phyloP scores from a whole-genome alignment of 2,888 invertebrate species.

The Leptinotarsa peninsularis region DNA sequence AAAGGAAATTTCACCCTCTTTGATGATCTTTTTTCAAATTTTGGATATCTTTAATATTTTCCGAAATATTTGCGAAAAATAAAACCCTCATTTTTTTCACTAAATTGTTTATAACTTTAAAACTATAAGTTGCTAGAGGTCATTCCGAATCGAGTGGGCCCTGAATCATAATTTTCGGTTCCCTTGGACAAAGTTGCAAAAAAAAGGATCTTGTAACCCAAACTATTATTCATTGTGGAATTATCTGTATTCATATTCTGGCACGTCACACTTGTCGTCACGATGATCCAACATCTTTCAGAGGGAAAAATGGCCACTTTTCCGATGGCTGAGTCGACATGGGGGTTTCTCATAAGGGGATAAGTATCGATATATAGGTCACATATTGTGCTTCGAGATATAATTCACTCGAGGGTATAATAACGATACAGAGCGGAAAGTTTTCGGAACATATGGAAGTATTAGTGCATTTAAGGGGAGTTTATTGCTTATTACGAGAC shows the following conservation, averaged over 20 bases:
- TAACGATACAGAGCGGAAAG: constrained; percentile 6
- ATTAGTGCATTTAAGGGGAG: background rate
- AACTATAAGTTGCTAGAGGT: too few species aligned
- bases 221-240: constrained; percentile 1
- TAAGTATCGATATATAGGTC: constrained; percentile 18
- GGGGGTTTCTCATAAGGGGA: background rate
- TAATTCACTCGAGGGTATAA: background rate
- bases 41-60: too few species aligned
- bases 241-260: constrained; percentile 9
- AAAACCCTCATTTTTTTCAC: too few species aligned
- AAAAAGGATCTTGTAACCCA: too few species aligned
- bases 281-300: constrained; percentile 1
- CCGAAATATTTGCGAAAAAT: too few species aligned
- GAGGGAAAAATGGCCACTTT: background rate
- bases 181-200: too few species aligned
- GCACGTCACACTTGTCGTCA: constrained; percentile 1
- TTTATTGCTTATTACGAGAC: background rate
- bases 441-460: background rate
- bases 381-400: constrained; percentile 5
- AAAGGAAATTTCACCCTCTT: too few species aligned
- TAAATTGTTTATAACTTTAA: too few species aligned
- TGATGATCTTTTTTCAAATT: too few species aligned
- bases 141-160: too few species aligned
- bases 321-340: constrained; percentile 3
- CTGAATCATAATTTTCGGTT: too few species aligned